Evolutionary conservation across 2,797 vertebrate species (phyloP), one percentile per base, ranked within the genome.

Genomic region (Spizella passerina): DNA sequence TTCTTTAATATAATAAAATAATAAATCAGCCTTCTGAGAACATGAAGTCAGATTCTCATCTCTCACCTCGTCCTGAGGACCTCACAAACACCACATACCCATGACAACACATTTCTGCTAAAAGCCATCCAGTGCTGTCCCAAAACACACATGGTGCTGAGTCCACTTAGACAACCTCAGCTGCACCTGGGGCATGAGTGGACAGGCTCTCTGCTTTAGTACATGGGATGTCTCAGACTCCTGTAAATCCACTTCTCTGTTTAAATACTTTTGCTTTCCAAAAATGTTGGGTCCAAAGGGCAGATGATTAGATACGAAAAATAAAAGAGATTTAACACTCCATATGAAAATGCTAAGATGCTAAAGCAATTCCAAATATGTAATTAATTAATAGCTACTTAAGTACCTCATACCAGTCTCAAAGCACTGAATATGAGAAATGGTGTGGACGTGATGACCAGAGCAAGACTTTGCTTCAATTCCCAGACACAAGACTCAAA

Each of bases 361-460:
- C 30, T 55, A 65, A 47, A 86, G 27, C 27, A 66, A 75, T 65
- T 73, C 47, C 39, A 78, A 83, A 41, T 61, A 49, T 3, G 6
- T 29, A 44, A 69, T 82, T 72, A 77, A 53, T 47, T 53, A 3
- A 52, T 34, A 55, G 88, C 82, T 50, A 68, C 76, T 46, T 68
- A 56, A 61, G 14, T 60, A 76, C 14, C 32, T 85, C 21, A 19
- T 47, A 36, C 4, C 5, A 39, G 9, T 44, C 19, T 77, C 55
- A 70, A 64, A 79, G 26, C 46, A 47, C n/a, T 18, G 77, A 65
- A 24, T 68, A 27, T 34, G 14, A 88, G 26, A 92, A 75, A 53
- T 18, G 3, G 56, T 41, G n/a, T 0, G 1, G 70, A 64, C 32
- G 32, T 0, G 4, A 69, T 41, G 49, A 39, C 16, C 0, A 1